A percentile compares a stretch with the other conserved stretches of the same genome.
Evolutionary conservation across 2,113 vertebrate species (phyloP).

Genomic region (Melanostigma gelatinosum): DNA sequence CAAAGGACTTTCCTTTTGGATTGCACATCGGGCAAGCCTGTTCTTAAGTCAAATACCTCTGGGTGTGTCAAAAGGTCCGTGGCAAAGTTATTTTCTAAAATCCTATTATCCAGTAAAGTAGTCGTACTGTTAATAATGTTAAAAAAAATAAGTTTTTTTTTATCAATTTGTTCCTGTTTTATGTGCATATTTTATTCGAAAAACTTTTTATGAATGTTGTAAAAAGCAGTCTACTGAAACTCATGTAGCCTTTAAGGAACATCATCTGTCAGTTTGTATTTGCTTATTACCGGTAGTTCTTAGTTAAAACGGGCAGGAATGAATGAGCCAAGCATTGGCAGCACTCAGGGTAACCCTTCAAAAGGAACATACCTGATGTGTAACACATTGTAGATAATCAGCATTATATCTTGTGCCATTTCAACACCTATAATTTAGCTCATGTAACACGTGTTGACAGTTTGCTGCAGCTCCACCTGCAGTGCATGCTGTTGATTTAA

Average conservation of each 20-base stretch:
- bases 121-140: slow-evolving; percentile 67
- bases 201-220: slow-evolving; percentile 68
- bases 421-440: slow-evolving; percentile 38
- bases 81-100: slow-evolving; percentile 59
- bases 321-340: slow-evolving; percentile 38
- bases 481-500: slow-evolving; percentile 18
- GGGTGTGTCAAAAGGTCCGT: slow-evolving; percentile 66
- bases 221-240: slow-evolving; percentile 36
- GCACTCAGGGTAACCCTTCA: slow-evolving; percentile 76
- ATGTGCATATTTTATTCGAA: slow-evolving; percentile 71
- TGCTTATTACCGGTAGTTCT: slow-evolving; percentile 21
- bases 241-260: slow-evolving; percentile 64
- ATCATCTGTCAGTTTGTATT: slow-evolving; percentile 37
- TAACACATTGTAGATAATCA: slow-evolving; percentile 40
- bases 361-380: slow-evolving; percentile 69
- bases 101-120: slow-evolving; percentile 57
- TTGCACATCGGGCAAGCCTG: slow-evolving; percentile 29
- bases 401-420: slow-evolving; percentile 64
- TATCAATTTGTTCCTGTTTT: slow-evolving; percentile 77
- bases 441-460: slow-evolving; percentile 35
- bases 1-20: slow-evolving; percentile 48
- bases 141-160: slow-evolving; percentile 69
- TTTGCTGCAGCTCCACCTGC: not conserved
- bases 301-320: slow-evolving; percentile 43
- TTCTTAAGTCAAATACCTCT: slow-evolving; percentile 67